Conservation (phyloP, 2,888 invertebrate genomes). For the Hipparchia semele region DNA sequence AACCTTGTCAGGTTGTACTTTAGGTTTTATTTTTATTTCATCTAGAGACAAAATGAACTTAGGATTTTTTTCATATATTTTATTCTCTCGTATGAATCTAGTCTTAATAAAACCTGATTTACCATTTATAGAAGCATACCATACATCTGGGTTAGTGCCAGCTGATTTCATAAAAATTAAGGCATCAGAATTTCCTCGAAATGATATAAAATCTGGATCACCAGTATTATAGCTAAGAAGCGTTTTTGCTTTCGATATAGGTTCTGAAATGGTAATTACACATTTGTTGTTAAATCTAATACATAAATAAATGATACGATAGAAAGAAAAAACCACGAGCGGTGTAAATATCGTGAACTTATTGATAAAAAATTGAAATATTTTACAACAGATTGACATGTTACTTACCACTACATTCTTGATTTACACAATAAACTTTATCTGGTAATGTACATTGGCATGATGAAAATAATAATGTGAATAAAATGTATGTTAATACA, state of each 20-base stretch:
- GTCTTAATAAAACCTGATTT: constrained; percentile 86
- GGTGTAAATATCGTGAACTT: constrained; percentile 1
- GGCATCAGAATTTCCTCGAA: constrained; percentile 81
- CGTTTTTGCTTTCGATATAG: constrained; percentile 85
- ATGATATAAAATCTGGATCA: constrained; percentile 84
- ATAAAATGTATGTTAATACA: constrained; percentile 67
- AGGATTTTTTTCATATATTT: constrained; percentile 68
- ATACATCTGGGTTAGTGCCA: constrained; percentile 83
- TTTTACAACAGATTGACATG: constrained; percentile 49
- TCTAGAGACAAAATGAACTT: constrained; percentile 61
- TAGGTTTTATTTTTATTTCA: constrained; percentile 40
- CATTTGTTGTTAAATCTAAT: constrained; percentile 11
- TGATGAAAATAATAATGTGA: constrained; percentile 63
- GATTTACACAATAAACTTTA: constrained; percentile 87
- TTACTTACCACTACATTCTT: constrained; percentile 86
- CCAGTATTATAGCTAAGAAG: constrained; percentile 80
- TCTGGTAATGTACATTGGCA: constrained; percentile 83
- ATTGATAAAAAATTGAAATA: constrained; percentile 27
- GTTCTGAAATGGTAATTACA: constrained; percentile 66
- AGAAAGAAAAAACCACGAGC: not conserved
- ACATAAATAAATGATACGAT: not conserved
- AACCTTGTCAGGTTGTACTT: constrained; percentile 69
- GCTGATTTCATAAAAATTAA: constrained; percentile 88
- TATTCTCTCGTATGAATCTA: constrained; percentile 83
- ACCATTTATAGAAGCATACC: constrained; percentile 88